Percentiles rank a stretch among this genome's conserved stretches.
These are phyloP conservation scores for Zygothrica quintamaculata DNA, from an alignment of 2,888 invertebrate genomes.

Conservation along the genomic window DNA sequence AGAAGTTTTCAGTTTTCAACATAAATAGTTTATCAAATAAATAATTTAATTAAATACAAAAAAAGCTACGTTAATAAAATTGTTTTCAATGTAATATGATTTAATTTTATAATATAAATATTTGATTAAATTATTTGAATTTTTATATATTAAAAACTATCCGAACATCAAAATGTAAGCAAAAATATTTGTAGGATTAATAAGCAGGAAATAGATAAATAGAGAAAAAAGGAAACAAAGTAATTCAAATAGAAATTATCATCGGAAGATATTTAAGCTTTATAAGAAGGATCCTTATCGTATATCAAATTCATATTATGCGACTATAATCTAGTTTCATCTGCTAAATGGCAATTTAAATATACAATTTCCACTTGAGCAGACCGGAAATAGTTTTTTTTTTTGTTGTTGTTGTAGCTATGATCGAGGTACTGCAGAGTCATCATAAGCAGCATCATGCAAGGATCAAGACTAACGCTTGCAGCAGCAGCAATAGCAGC, in stretches of 20 bases:
- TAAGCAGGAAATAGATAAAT: constrained; percentile 4
- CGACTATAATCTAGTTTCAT: too few relatives aligned
- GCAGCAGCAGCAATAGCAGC: constrained; percentile 24
- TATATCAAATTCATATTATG: too few relatives aligned
- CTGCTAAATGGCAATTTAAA: constrained; percentile 13
- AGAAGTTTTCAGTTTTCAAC: not conserved
- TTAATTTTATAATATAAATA: too few relatives aligned
- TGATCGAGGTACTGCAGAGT: constrained; percentile 53
- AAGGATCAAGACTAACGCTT: not conserved
- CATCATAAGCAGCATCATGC: constrained; percentile 44
- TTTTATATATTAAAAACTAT: too few relatives aligned
- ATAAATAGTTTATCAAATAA: too few relatives aligned
- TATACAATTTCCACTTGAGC: constrained; percentile 36
- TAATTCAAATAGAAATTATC: not conserved
- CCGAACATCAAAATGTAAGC: too few relatives aligned
- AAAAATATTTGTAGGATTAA: too few relatives aligned
- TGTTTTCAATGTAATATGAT: too few relatives aligned
- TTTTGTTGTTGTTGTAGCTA: constrained; percentile 35
- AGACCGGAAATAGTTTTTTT: constrained; percentile 52
- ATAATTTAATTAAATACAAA: not conserved
- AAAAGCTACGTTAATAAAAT: not conserved
- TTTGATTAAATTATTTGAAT: too few relatives aligned
- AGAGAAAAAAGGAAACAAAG: not conserved
- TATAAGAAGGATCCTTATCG: too few relatives aligned
- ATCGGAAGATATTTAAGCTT: too few relatives aligned